Conservation (phyloP, 2,113 vertebrate species). For the Picathartes gymnocephalus region DNA sequence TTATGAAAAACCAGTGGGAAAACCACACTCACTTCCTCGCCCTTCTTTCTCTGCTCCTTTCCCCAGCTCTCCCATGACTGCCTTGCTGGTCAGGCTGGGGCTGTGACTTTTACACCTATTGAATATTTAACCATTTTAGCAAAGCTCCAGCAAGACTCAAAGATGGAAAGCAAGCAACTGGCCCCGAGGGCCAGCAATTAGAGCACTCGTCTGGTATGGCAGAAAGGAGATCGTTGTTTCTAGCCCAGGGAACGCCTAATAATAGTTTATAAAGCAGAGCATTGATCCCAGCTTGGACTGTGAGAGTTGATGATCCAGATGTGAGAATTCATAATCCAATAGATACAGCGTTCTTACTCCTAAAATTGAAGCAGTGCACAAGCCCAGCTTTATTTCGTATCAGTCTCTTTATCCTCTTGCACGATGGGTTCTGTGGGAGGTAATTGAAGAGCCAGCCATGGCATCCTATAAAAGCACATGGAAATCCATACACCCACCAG, state of each 20-base stretch:
- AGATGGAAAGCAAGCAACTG: not conserved
- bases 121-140: not conserved
- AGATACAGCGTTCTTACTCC: not conserved
- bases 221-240: not conserved
- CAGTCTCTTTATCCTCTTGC: not conserved
- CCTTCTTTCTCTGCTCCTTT: not conserved
- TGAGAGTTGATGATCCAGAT: not conserved
- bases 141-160: not conserved
- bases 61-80: not conserved
- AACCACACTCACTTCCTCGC: not conserved
- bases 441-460: not conserved
- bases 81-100: not conserved
- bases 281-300: not conserved
- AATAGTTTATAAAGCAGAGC: not conserved
- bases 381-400: not conserved
- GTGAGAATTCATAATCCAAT: not conserved
- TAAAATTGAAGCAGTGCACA: not conserved
- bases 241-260: not conserved
- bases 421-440: not conserved
- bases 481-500: not conserved
- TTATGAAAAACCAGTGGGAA: not conserved
- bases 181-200: not conserved
- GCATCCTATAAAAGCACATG: not conserved
- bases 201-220: not conserved
- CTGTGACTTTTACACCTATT: not conserved